Conservation (phyloP, 2,888 invertebrate genomes). For the Muschampia staudingeri region DNA sequence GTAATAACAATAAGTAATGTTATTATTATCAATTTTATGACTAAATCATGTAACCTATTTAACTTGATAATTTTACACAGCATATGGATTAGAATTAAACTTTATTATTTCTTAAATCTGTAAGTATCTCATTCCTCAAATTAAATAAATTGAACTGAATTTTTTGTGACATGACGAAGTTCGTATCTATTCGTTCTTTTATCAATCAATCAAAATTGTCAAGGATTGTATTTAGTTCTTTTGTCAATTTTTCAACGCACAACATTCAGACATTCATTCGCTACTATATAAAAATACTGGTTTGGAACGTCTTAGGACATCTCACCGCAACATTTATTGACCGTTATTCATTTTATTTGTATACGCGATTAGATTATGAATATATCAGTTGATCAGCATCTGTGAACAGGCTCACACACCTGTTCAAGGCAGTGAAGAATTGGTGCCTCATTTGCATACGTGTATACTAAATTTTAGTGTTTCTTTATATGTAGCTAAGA, state of each 20-base stretch:
- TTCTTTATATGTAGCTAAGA: background rate
- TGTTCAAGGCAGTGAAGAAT: conserved; percentile 16
- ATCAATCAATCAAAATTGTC: too few species aligned
- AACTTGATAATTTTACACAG: too few species aligned
- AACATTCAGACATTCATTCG: conserved; percentile 4
- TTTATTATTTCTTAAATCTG: too few species aligned
- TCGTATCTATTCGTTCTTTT: too few species aligned
- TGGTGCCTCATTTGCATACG: conserved; percentile 27
- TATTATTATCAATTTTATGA: too few species aligned
- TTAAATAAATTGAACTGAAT: too few species aligned
- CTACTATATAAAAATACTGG: conserved; percentile 28
- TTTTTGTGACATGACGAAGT: too few species aligned
- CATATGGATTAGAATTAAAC: too few species aligned
- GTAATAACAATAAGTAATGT: too few species aligned
- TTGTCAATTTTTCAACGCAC: conserved; percentile 3
- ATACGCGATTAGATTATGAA: conserved; percentile 47
- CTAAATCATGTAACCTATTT: too few species aligned
- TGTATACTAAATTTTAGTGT: background rate
- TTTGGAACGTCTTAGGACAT: conserved; percentile 35
- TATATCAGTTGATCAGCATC: conserved; percentile 33
- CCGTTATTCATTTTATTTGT: conserved; percentile 48
- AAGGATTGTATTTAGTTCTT: background rate
- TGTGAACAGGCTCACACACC: conserved; percentile 11
- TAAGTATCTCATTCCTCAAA: too few species aligned
- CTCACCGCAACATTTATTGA: conserved; percentile 28